Evolutionary conservation across 2,888 invertebrate species (phyloP).

Genomic region (Ectemnius lituratus): DNA sequence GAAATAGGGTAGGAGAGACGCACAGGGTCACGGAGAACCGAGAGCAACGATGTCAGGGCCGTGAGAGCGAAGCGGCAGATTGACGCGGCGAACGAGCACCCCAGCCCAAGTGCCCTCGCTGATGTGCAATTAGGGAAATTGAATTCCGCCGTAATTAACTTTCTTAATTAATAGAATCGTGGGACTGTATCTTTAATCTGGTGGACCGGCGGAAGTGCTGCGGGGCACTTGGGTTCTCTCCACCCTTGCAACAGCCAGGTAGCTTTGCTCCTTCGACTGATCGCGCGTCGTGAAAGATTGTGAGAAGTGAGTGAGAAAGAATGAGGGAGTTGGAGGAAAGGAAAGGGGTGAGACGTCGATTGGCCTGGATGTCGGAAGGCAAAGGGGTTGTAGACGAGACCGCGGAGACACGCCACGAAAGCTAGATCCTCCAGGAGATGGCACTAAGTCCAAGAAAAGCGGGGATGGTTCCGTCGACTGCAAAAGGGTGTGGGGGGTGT

Average conservation of each 20-base stretch:
- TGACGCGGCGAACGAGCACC: conserved; percentile 14
- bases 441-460: conserved; percentile 30
- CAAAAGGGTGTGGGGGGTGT: conserved; percentile 56
- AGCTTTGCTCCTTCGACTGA: conserved; percentile 10
- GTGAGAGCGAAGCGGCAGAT: conserved; percentile 21
- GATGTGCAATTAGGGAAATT: conserved; percentile 73
- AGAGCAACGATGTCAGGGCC: conserved; percentile 18
- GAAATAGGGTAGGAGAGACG: conserved; percentile 16
- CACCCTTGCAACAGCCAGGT: conserved; percentile 21
- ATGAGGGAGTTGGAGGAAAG: conserved; percentile 23
- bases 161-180: conserved; percentile 72
- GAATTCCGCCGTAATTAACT: conserved; percentile 69
- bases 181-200: conserved; percentile 71
- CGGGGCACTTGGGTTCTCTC: conserved; percentile 44
- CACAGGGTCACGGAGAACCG: conserved; percentile 18
- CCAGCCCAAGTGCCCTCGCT: conserved; percentile 49
- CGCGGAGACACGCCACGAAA: not conserved
- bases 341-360: conserved; percentile 6
- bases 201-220: conserved; percentile 55
- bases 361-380: not conserved
- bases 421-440: too few relatives aligned
- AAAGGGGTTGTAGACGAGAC: conserved; percentile 14
- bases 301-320: conserved; percentile 5
- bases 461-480: conserved; percentile 40
- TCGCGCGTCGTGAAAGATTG: conserved; percentile 16